Evolutionary conservation across 2,797 vertebrate genomes (phyloP), one percentile per base, ranked within the genome.

Genomic region (Phoebastria nigripes): DNA sequence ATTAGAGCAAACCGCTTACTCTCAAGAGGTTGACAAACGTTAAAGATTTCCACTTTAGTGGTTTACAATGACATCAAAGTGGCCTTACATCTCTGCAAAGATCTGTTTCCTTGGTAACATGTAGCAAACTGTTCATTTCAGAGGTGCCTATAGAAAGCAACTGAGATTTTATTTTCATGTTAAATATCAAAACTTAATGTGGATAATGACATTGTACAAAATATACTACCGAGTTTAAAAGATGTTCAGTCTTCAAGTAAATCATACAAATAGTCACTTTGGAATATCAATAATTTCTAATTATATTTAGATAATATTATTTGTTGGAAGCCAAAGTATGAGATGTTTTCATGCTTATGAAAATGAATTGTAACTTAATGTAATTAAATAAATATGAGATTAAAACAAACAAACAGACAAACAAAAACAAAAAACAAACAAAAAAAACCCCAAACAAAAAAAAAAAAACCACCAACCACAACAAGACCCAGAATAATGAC

Each of bases 31-130:
- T 97, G 95, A 95, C 86, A 97, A 95, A 96, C 39, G 83, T 96
- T 97, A 97, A 97, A 97, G 91, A 95, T 97, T 98, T 98, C 89
- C 91, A 96, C 95, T 97, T 97, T 97, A 94, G 79, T 94, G 92
- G 83, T 97, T 98, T 97, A 93, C 95, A 96, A 59, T 96, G 91
- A 97, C 96, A 98, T 98, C 93, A 96, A 92, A 97, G 94, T 93
- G 89, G 89, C 74, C 97, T 95, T 97, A 93, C 90, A 96, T 97
- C 95, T 97, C 90, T 95, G 76, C 78, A 97, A 97, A 96, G 91
- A 96, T 97, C 84, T 94, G 97, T 97, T 98, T 97, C 97, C 97
- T 94, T 98, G 96, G 97, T 71, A 98, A 98, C 96, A 25, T 52
- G n/a, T 96, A 96, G 56, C 85, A 95, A 96, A 96, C 65, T 91